Base-by-base conservation (phyloP, 2,797 vertebrate genomes). In the Dallia pectoralis region DNA sequence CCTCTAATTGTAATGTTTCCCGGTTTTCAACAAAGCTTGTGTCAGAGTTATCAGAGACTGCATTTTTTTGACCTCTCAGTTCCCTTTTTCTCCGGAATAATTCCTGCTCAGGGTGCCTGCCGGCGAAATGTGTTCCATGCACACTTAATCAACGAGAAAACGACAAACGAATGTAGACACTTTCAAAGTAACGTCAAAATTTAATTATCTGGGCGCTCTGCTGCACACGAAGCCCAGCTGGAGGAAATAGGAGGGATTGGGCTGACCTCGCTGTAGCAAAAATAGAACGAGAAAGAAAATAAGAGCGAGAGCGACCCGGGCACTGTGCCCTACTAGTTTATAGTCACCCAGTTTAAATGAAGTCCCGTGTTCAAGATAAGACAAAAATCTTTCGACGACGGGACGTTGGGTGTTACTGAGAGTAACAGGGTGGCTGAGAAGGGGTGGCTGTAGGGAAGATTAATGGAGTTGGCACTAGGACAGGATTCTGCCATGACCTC, bases 361-460 rank as follows among this genome's bases (percentile, higher is more conserved):
- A 22, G 25, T 59, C 53, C 22, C 53, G 25, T 9, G 22, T 25
- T 22, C 53, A 25, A 59, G 22, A 59, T 59, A 25, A 25, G 53
- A 68, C 30, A 70, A 72, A 83, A 86, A 88, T 85, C 81, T 84
- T 74, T 77, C 72, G 85, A 86, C 83, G 88, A 87, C 84, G 80
- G 79, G 80, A 44, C 78, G 70, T 72, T 25, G 12, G 53, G 8
- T 59, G 22, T 82, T 80, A 84, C 82, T 75, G 72, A 79, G 80
- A 82, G 53, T 25, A 56, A 56, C 11, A 56, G 53, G 53, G 53
- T 56, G n/a, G 53, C 9, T 25, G 53, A 25, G 11, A 4, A 27
- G 53, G 22, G 53, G 25, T 22, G 67, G 70, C 81, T 22, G n/a
- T 47, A 67, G 83, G 77, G 74, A 1, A 44, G 40, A 44, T 9